Base-by-base conservation (phyloP, 2,888 invertebrate genomes). In the Scaptomyza flava region DNA sequence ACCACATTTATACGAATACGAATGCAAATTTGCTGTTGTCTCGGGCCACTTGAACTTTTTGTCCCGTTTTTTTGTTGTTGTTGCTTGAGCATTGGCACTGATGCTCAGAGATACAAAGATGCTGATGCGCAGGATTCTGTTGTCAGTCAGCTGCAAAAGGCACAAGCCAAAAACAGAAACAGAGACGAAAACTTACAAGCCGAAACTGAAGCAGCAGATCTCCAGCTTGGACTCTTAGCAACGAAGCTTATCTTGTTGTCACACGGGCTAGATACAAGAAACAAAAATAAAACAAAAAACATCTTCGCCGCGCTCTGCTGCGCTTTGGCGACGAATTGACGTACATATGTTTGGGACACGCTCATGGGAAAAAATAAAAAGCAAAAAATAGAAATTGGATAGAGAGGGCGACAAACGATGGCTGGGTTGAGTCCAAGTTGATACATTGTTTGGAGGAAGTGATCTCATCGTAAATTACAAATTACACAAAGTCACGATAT, bases 381-480 rank as follows among this genome's bases (percentile, higher is more conserved):
- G 51, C 38, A 53, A 43, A 65, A 51, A 63, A 67, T 56, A 48
- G 70, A 79, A 72, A 63, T 54, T 14, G 6, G 34, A 36, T 68
- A 36, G 56, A 68, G 68, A 73, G 50, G 71, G 73, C 53, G 61
- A 54, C 53, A 46, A 64, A 47, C 63, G 70, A 58, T 61, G 57
- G 41, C 47, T 48, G 46, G 41, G 23, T 46, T 43, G 61, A 59
- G 61, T 67, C 68, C 68, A 50, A 31, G 48, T 54, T 72, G 81
- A 74, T 70, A 78, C 86, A 75, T 79, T 72, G 80, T 74, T 41
- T 77, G 77, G 69, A 84, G 87, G 89, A 87, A 89, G 88, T 87
- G 89, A 87, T 89, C 89, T 87, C 89, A 89, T 88, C 89, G 89
- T 77, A 88, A 89, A 87, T 86, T 87, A 88, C 89, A 89, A 89